Evolutionary conservation across 1,140 invertebrate species (phyloP).

Genomic region (Drosophila kohkoa): DNA sequence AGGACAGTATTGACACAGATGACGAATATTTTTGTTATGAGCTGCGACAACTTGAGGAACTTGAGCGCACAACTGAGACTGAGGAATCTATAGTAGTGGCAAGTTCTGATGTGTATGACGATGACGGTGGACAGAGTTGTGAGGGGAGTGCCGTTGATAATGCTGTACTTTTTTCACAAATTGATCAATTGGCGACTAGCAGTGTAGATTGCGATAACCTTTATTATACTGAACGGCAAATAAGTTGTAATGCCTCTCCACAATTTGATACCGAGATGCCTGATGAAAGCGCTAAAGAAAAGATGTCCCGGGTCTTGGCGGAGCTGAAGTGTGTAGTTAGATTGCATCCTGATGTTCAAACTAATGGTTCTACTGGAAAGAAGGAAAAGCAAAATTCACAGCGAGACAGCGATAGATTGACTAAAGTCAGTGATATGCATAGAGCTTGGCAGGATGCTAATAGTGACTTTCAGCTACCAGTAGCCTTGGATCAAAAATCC

Average conservation of each 20-base stretch:
- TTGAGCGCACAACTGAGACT: conserved; percentile 87
- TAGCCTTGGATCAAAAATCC: conserved; percentile 30
- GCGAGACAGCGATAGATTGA: conserved; percentile 43
- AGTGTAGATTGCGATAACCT: conserved; percentile 15
- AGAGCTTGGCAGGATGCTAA: conserved; percentile 83
- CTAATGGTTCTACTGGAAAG: conserved; percentile 24
- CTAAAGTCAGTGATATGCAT: conserved; percentile 78
- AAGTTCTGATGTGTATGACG: not conserved
- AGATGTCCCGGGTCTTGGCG: conserved; percentile 91
- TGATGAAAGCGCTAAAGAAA: conserved; percentile 90
- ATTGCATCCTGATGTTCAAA: conserved; percentile 46
- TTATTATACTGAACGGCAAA: not conserved
- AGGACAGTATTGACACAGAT: conserved; percentile 96
- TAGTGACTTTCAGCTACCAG: conserved; percentile 38
- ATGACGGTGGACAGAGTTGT: not conserved
- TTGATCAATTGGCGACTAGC: conserved; percentile 61
- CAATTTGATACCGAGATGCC: conserved; percentile 84
- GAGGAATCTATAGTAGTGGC: conserved; percentile 53
- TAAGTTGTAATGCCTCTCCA: not conserved
- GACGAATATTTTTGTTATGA: conserved; percentile 97
- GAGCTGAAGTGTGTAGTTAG: conserved; percentile 90
- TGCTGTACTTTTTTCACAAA: conserved; percentile 84
- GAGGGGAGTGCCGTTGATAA: conserved; percentile 84
- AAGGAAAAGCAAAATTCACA: conserved; percentile 25
- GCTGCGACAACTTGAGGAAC: conserved; percentile 93